Evolutionary conservation across 2,113 vertebrate genomes (phyloP).

Genomic region (Mesembrinibis cayennensis): DNA sequence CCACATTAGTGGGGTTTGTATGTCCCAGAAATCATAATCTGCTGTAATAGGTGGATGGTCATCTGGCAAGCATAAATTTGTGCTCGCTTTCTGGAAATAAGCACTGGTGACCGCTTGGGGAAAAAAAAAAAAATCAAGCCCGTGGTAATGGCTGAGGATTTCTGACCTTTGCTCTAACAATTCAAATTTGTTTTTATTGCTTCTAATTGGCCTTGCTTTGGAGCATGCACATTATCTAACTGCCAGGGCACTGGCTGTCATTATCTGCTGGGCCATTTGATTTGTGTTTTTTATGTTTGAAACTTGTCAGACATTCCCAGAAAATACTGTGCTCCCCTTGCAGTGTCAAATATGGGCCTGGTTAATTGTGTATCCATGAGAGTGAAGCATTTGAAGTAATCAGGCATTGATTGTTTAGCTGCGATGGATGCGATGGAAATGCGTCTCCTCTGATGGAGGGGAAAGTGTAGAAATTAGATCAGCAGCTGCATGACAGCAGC

Average conservation of each 20-base stretch:
- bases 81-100: background rate
- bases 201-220: slow-evolving; percentile 61
- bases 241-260: slow-evolving; percentile 19
- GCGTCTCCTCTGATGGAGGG: background rate
- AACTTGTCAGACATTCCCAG: slow-evolving; percentile 14
- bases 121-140: background rate
- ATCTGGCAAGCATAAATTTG: background rate
- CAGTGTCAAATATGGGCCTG: background rate
- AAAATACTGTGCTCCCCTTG: background rate
- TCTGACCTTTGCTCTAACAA: slow-evolving; percentile 53
- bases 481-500: background rate
- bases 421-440: background rate
- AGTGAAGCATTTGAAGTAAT: slow-evolving; percentile 9
- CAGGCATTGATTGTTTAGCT: slow-evolving; percentile 15
- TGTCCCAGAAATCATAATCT: background rate
- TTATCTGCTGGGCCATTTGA: slow-evolving; percentile 35
- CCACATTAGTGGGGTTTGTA: background rate
- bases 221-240: slow-evolving; percentile 5
- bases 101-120: background rate
- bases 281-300: slow-evolving; percentile 32
- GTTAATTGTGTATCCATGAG: slow-evolving; percentile 39
- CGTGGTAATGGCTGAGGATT: background rate
- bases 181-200: slow-evolving; percentile 54
- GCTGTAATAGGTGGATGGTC: background rate
- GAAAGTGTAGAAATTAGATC: slow-evolving; percentile 33